A percentile compares a stretch with the other conserved stretches of the same genome.
These are phyloP conservation scores for Sinocyclocheilus rhinocerous DNA, from an alignment of 2,113 vertebrate genomes.

Conservation along the genomic window DNA sequence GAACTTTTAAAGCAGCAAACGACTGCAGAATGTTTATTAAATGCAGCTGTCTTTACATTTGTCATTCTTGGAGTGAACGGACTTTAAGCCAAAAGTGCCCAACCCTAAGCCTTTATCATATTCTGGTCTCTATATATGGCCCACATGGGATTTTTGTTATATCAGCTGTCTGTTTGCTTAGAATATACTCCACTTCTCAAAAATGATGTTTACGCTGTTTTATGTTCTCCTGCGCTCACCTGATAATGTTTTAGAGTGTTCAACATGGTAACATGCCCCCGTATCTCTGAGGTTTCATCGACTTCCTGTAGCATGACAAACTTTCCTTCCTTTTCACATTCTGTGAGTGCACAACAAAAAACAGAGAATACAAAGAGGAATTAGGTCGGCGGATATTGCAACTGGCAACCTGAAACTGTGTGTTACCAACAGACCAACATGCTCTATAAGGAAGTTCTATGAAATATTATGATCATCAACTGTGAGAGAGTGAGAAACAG, in stretches of 20 bases:
- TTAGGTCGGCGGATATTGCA: not conserved
- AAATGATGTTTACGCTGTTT: not conserved
- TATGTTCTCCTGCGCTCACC: conserved; percentile 70
- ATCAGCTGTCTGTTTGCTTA: not conserved
- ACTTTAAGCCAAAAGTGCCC: too few species aligned
- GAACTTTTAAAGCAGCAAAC: too few species aligned
- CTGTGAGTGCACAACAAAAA: conserved; percentile 66
- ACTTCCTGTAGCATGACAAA: conserved; percentile 84
- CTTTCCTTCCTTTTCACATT: conserved; percentile 76
- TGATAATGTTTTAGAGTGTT: conserved; percentile 91
- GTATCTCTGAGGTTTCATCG: conserved; percentile 81
- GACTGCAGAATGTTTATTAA: too few species aligned
- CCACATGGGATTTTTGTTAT: not conserved
- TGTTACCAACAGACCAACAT: not conserved
- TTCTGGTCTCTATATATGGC: too few species aligned
- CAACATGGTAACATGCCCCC: conserved; percentile 86
- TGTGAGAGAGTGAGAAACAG: not conserved
- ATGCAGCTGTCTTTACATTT: too few species aligned
- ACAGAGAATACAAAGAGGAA: not conserved
- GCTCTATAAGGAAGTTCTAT: not conserved
- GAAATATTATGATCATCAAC: not conserved
- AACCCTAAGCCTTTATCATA: too few species aligned
- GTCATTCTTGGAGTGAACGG: too few species aligned
- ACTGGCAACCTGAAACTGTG: not conserved
- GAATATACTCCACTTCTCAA: not conserved